Evolutionary conservation across 2,113 vertebrate species (phyloP).

Genomic region (Halichoerus grypus): DNA sequence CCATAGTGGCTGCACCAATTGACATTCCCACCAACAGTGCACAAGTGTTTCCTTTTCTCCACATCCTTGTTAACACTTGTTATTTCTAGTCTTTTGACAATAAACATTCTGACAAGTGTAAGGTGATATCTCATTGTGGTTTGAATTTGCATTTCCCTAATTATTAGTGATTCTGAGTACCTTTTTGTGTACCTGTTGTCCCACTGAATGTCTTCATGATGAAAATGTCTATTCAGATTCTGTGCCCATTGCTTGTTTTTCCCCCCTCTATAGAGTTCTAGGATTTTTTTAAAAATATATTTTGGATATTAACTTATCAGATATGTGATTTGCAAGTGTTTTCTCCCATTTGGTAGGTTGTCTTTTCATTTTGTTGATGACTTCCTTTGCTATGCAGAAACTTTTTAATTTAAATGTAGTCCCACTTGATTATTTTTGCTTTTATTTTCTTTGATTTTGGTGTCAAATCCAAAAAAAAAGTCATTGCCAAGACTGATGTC

Average conservation of each 20-base stretch:
- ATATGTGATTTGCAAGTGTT: neutral
- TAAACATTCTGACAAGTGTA: neutral
- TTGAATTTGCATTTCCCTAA: neutral
- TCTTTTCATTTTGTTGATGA: neutral
- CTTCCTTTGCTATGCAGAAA: neutral
- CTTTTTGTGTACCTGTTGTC: neutral
- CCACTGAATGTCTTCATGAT: neutral
- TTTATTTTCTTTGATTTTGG: neutral
- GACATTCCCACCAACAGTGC: neutral
- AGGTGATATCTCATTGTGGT: neutral
- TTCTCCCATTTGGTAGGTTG: neutral
- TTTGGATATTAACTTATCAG: neutral
- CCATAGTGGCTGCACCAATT: neutral
- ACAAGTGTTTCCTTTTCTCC: neutral
- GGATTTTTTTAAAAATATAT: neutral
- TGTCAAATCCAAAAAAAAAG: neutral
- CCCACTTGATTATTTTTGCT: neutral
- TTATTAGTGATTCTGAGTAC: neutral
- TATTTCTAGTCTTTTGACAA: neutral
- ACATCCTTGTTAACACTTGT: neutral
- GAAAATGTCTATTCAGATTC: neutral
- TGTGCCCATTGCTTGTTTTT: neutral
- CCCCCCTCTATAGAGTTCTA: neutral
- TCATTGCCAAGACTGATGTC: too few relatives aligned
- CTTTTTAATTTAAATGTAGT: neutral